Evolutionary conservation across 2,797 vertebrate species (phyloP).

Genomic region (Chanos chanos): DNA sequence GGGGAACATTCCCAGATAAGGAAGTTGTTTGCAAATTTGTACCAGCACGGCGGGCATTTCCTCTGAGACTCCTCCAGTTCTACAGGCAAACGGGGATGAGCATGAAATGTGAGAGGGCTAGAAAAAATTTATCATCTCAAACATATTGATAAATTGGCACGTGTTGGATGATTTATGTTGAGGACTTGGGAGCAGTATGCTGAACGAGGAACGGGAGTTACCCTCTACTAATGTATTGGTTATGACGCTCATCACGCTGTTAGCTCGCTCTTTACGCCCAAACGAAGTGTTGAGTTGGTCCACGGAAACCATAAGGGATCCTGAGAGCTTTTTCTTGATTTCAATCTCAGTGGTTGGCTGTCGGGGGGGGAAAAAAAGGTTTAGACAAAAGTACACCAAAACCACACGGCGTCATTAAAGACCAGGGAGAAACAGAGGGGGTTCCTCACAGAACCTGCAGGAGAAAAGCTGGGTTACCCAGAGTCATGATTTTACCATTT

Average conservation of each 20-base stretch:
- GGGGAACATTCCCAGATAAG: constrained; percentile 98
- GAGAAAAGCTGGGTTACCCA: constrained; percentile 47
- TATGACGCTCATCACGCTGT: constrained; percentile 94
- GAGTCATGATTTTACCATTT: constrained; percentile 38
- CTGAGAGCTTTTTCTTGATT: constrained; percentile 95
- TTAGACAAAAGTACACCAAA: constrained; percentile 67
- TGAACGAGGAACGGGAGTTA: constrained; percentile 64
- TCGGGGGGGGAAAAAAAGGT: constrained; percentile 66
- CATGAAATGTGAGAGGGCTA: not conserved
- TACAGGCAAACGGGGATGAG: constrained; percentile 48
- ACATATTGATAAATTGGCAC: not conserved
- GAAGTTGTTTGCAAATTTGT: constrained; percentile 96
- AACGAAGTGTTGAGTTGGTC: constrained; percentile 95
- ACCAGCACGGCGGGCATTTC: constrained; percentile 98
- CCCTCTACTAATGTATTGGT: constrained; percentile 98
- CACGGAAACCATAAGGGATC: constrained; percentile 96
- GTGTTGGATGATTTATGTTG: not conserved
- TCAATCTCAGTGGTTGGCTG: constrained; percentile 94
- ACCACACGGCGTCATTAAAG: constrained; percentile 67
- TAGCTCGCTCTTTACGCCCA: constrained; percentile 93
- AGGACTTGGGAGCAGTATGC: not conserved
- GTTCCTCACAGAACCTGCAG: constrained; percentile 65
- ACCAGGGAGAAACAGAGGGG: constrained; percentile 67
- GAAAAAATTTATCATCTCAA: not conserved
- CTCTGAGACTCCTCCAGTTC: constrained; percentile 98